Evolutionary conservation across 1,140 invertebrate species (phyloP).

Genomic region (Eriocheir sinensis): DNA sequence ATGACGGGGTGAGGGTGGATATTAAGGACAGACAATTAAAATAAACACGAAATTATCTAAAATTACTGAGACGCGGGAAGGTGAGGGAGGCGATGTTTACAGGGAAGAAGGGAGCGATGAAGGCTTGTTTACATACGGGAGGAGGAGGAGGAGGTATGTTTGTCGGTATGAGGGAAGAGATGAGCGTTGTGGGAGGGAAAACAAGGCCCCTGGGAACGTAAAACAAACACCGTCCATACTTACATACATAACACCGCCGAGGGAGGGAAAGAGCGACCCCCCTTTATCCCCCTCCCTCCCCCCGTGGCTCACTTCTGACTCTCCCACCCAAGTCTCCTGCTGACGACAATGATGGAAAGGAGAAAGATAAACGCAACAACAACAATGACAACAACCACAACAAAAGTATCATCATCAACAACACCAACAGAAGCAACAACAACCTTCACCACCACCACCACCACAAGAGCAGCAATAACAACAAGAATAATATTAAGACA

Average conservation of each 20-base stretch:
- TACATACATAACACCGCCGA: too few relatives aligned
- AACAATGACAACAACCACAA: neutral
- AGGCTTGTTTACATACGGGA: neutral
- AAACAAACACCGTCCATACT: neutral
- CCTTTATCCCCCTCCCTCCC: too few relatives aligned
- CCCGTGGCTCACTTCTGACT: neutral
- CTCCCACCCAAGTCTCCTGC: neutral
- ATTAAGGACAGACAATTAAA: neutral
- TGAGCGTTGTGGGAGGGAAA: neutral
- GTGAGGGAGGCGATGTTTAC: too few relatives aligned
- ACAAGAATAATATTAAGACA: too few relatives aligned
- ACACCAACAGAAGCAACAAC: neutral
- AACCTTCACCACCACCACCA: neutral
- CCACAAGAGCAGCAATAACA: neutral
- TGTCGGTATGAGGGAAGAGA: neutral
- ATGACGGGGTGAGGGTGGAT: neutral
- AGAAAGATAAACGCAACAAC: too few relatives aligned
- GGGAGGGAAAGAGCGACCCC: too few relatives aligned
- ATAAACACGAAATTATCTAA: neutral
- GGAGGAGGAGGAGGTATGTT: neutral
- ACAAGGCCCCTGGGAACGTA: neutral
- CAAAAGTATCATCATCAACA: too few relatives aligned
- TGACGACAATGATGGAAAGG: too few relatives aligned
- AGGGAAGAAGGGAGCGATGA: neutral
- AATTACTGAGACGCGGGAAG: neutral